Percentiles rank a stretch among this genome's conserved stretches.
Conservation (phyloP, 2,888 invertebrate genomes). For the Perizoma flavofasciatum region DNA sequence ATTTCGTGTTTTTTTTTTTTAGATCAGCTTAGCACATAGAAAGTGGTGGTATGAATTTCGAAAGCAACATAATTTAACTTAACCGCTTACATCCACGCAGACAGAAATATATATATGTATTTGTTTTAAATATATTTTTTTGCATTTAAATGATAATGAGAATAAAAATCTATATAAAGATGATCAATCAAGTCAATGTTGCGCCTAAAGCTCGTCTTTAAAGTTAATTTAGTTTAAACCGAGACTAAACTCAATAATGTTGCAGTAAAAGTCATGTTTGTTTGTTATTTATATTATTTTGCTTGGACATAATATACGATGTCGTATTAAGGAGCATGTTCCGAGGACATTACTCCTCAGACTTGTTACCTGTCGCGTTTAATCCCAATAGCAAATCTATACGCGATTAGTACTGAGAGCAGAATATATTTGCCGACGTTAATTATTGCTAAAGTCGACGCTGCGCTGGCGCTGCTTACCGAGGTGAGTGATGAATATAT, state of each 20-base stretch:
- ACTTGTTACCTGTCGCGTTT: constrained; percentile 25
- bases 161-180: too few species aligned
- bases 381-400: constrained; percentile 39
- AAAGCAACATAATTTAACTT: too few species aligned
- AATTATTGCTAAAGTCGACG: constrained; percentile 35
- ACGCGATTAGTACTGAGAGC: constrained; percentile 38
- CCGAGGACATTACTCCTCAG: constrained; percentile 10
- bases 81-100: too few species aligned
- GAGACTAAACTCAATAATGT: constrained; percentile 6
- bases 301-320: constrained; percentile 8
- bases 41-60: too few species aligned
- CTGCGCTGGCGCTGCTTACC: constrained; percentile 18
- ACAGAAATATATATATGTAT: too few species aligned
- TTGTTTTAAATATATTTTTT: too few species aligned
- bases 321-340: constrained; percentile 29
- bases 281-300: constrained; percentile 8
- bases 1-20: too few species aligned
- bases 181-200: too few species aligned
- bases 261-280: constrained; percentile 9
- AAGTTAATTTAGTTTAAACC: not conserved
- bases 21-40: too few species aligned
- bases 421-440: constrained; percentile 36
- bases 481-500: too few species aligned
- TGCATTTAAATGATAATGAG: too few species aligned
- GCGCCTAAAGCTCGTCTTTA: too few species aligned